Base-by-base conservation (phyloP, 2,797 vertebrate species). In the Neosilurus mollespiculum region DNA sequence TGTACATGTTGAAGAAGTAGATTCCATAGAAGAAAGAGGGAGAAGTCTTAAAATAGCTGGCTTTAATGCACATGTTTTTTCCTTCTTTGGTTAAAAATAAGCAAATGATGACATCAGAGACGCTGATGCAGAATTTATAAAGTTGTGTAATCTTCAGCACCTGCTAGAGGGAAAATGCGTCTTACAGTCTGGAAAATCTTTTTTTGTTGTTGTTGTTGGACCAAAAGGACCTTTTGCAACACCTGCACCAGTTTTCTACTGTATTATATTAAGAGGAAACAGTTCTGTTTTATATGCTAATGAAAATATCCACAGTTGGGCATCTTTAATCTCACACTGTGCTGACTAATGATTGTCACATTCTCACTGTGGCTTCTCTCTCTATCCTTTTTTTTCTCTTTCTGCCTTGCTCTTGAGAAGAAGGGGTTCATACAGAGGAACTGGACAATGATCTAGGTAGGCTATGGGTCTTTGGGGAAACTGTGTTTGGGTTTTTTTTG, bases 391-490 rank as follows among this genome's bases (percentile, higher is more conserved):
- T 49, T 91, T 91, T 94, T 93, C 15, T 9, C 93, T 88, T 91
- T 92, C 92, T 91, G 91, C 91, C 89, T 91, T 92, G 92, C 92
- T 88, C 90, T 94, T 92, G 96, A 97, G 96, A 93, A 99, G 98
- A 99, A 97, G 98, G 98, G 93, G 97, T 99, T 87, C 98, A 99
- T 89, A 99, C 98, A 90, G 98, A 99, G 92, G 98, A 99, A 94
- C 96, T 97, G 96, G 98, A 99, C 96, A 98, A 96, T 95, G 98
- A 99, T 94, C 93, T 97, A 94, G 98, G 98, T 99, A 97, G 88
- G 94, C 90, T 90, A 88, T 83, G 87, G 89, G 89, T 86, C 90
- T 77, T 83, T 26, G 24, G 82, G 80, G 78, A 80, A 85, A 15
- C 86, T 86, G 78, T 85, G 89, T 87, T 83, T 72, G 56, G 62